Conservation (phyloP, 2,113 vertebrate genomes). For the Cyphomyrus discorhynchus region DNA sequence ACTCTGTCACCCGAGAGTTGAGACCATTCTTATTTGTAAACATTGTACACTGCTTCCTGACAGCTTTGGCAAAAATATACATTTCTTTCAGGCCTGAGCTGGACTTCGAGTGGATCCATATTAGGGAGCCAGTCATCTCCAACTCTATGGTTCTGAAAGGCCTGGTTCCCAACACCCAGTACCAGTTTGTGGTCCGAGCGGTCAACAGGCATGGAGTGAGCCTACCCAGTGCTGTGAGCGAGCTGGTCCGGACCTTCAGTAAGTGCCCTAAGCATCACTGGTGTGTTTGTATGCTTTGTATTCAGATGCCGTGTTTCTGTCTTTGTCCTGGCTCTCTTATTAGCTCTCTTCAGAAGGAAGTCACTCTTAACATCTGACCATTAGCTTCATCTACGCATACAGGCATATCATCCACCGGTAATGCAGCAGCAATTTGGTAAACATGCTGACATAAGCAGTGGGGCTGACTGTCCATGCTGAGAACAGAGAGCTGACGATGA, state of each 20-base stretch:
- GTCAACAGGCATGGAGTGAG: conserved; percentile 73
- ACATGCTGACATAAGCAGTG: neutral
- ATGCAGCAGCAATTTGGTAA: neutral
- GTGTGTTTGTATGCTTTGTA: conserved; percentile 9
- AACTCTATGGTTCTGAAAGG: conserved; percentile 89
- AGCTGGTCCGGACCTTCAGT: conserved; percentile 69
- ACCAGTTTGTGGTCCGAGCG: conserved; percentile 81
- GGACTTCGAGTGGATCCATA: conserved; percentile 79
- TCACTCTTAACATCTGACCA: neutral
- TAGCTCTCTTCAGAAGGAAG: neutral
- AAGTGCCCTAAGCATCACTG: conserved; percentile 46
- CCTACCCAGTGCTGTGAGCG: conserved; percentile 67
- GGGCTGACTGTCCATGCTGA: neutral
- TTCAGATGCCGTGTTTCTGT: conserved; percentile 21
- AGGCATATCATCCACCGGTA: neutral
- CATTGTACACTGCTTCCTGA: neutral
- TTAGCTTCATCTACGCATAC: neutral
- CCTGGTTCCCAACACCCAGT: conserved; percentile 73
- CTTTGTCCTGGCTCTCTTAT: neutral
- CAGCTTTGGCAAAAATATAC: neutral
- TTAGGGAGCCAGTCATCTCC: conserved; percentile 77
- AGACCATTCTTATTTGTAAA: neutral
- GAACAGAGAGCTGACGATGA: neutral
- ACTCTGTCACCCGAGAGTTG: neutral
- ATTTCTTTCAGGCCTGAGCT: conserved; percentile 71